phyloP scores from a whole-genome alignment of 2,888 invertebrate genomes.

The Sesamia inferens region DNA sequence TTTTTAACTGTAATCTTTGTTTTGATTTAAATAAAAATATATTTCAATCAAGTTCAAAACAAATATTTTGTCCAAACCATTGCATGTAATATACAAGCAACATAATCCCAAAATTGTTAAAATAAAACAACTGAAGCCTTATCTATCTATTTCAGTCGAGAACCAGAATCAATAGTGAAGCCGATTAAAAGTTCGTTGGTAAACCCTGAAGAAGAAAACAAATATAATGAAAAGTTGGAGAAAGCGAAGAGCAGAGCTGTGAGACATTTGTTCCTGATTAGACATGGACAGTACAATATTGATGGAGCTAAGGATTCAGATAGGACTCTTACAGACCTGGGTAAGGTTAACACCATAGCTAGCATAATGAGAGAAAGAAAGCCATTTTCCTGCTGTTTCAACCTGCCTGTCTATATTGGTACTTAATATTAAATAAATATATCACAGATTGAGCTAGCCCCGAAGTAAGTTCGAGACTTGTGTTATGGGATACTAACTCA shows the following conservation, averaged over 20 bases:
- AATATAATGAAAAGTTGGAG: conserved; percentile 92
- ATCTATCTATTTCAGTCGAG: conserved; percentile 89
- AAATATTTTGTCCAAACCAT: neutral
- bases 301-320: conserved; percentile 93
- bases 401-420: too few relatives aligned
- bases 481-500: too few relatives aligned
- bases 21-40: too few relatives aligned
- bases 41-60: neutral
- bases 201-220: conserved; percentile 91
- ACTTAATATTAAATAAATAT: too few relatives aligned
- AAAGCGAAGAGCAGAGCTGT: conserved; percentile 91
- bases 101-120: too few relatives aligned
- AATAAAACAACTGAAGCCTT: neutral
- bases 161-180: conserved; percentile 92
- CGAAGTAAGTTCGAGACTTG: too few relatives aligned
- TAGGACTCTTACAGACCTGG: conserved; percentile 94
- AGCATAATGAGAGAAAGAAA: too few relatives aligned
- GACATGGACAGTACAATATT: conserved; percentile 98
- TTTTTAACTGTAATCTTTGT: too few relatives aligned
- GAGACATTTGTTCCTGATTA: conserved; percentile 96
- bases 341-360: conserved; percentile 79
- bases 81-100: too few relatives aligned
- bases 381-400: neutral
- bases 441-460: too few relatives aligned
- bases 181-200: conserved; percentile 79